Percentiles rank a stretch among this genome's conserved stretches.
Conservation (phyloP, 1,140 invertebrate species). For the Drosophila repleta region DNA sequence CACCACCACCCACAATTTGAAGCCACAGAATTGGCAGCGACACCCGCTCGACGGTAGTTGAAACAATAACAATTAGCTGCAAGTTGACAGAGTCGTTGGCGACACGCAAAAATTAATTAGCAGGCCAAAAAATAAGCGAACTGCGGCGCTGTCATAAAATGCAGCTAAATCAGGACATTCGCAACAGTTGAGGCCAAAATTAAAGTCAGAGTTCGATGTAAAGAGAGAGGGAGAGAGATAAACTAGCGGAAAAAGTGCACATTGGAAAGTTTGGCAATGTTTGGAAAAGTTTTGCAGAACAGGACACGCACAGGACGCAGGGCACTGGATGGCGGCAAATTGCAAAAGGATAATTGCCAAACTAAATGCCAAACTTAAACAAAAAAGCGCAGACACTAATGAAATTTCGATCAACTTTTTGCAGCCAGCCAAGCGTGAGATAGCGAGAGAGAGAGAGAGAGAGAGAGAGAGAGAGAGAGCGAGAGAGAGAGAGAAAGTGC, state of each 20-base stretch:
- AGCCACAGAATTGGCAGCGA: constrained; percentile 59
- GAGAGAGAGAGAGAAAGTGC: constrained; percentile 16
- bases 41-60: constrained; percentile 50
- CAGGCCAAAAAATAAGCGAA: constrained; percentile 24
- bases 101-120: constrained; percentile 79
- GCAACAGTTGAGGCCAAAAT: constrained; percentile 35
- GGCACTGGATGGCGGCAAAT: constrained; percentile 34
- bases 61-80: constrained; percentile 81
- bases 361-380: constrained; percentile 77
- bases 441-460: constrained; percentile 5
- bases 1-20: constrained; percentile 43
- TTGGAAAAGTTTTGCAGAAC: constrained; percentile 8
- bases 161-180: constrained; percentile 28
- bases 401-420: constrained; percentile 79
- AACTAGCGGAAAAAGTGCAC: constrained; percentile 69
- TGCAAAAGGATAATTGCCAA: constrained; percentile 69
- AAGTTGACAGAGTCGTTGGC: constrained; percentile 65
- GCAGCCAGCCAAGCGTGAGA: constrained; percentile 27
- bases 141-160: constrained; percentile 32
- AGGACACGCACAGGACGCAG: constrained; percentile 2
- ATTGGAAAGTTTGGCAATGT: constrained; percentile 48
- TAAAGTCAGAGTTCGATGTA: constrained; percentile 54
- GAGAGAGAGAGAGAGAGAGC: not conserved
- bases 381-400: constrained; percentile 70
- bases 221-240: constrained; percentile 41